Conservation (phyloP, 2,888 invertebrate species). For the Hartigia nigra region DNA sequence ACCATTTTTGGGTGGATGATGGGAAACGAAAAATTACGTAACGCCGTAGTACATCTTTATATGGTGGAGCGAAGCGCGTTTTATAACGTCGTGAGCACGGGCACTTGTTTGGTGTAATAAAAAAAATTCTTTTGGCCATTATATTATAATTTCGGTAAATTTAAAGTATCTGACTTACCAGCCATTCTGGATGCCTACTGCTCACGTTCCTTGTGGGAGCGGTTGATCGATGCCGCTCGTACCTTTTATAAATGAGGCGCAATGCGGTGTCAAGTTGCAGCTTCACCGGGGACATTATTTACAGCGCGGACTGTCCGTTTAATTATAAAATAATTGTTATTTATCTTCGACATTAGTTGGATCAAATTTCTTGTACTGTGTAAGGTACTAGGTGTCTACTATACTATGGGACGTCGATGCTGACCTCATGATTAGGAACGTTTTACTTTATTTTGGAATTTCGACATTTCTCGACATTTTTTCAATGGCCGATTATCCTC, state of each 20-base stretch:
- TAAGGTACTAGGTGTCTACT: not conserved
- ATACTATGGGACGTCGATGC: not conserved
- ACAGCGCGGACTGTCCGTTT: conserved; percentile 44
- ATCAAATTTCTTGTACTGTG: conserved; percentile 40
- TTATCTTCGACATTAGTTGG: conserved; percentile 50
- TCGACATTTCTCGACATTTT: not conserved
- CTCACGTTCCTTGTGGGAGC: conserved; percentile 16
- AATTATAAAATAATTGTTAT: conserved; percentile 63
- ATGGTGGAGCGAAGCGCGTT: not conserved
- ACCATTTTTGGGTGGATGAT: not conserved
- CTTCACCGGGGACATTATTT: conserved; percentile 41
- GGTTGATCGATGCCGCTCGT: conserved; percentile 59
- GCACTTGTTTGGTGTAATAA: not conserved
- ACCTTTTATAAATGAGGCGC: conserved; percentile 57
- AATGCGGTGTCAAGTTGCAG: conserved; percentile 53
- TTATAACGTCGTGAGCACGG: not conserved
- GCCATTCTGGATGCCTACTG: not conserved
- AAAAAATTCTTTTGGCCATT: not conserved
- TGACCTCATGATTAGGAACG: not conserved
- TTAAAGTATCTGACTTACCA: not conserved
- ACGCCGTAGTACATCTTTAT: not conserved
- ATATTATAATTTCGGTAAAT: not conserved
- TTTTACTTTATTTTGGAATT: not conserved
- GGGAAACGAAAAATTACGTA: conserved; percentile 1
- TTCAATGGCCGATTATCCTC: not conserved